A percentile compares a stretch with the other conserved stretches of the same genome.
These are phyloP conservation scores for Galleria mellonella DNA, from an alignment of 1,140 invertebrate species.

Conservation along the genomic window DNA sequence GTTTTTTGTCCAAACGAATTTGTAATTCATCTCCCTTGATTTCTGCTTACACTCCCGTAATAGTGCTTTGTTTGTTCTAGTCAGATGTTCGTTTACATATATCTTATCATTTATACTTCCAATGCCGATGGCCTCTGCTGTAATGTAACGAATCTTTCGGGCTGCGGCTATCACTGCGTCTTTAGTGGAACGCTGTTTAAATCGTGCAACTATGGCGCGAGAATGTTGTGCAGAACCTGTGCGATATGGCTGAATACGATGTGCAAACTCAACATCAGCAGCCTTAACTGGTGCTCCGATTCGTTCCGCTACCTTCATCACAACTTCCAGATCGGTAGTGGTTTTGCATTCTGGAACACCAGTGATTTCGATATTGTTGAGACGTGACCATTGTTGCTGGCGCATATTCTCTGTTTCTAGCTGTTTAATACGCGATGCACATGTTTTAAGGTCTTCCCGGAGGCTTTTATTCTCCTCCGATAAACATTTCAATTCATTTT, in stretches of 20 bases:
- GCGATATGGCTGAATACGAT: background rate
- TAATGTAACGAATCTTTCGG: too few species aligned
- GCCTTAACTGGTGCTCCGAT: background rate
- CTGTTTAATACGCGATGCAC: background rate
- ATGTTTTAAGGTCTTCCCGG: background rate
- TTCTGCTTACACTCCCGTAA: too few species aligned
- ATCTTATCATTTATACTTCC: too few species aligned
- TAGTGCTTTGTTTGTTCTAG: too few species aligned
- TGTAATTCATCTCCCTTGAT: too few species aligned
- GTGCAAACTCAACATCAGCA: background rate
- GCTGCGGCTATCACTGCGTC: background rate
- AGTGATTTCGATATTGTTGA: background rate
- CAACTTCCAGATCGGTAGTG: background rate
- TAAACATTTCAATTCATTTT: too few species aligned
- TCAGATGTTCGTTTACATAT: too few species aligned
- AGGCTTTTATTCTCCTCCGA: background rate
- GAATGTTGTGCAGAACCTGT: background rate
- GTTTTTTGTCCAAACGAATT: too few species aligned
- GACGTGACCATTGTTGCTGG: background rate
- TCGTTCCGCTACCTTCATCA: background rate
- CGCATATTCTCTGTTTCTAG: background rate
- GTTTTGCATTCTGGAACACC: background rate
- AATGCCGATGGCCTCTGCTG: too few species aligned
- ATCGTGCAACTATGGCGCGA: background rate
- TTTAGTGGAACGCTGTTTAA: too few species aligned